A percentile compares a stretch with the other conserved stretches of the same genome.
These are phyloP conservation scores for Myrmecophaga tridactyla DNA, from an alignment of 2,113 vertebrate species.

Conservation along the genomic window DNA sequence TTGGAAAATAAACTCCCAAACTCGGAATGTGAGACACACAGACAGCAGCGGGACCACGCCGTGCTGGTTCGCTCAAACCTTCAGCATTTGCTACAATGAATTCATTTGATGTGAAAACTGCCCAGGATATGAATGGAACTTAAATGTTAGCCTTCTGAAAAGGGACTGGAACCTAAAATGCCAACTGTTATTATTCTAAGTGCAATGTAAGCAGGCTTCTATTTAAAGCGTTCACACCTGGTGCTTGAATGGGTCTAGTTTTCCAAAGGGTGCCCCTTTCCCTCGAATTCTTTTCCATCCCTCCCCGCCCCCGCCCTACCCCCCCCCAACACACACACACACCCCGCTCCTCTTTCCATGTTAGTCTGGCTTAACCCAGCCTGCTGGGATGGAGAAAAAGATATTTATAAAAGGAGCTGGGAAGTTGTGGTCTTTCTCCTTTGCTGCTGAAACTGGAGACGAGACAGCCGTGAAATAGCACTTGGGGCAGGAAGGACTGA, in stretches of 20 bases:
- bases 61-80: neutral
- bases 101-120: neutral
- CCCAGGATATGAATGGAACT: neutral
- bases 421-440: neutral
- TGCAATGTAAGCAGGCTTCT: conserved; percentile 4
- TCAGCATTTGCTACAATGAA: neutral
- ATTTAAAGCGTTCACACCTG: conserved; percentile 49
- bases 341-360: no score
- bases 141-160: conserved; percentile 11
- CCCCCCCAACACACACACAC: no score
- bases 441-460: neutral
- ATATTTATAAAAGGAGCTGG: neutral
- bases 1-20: neutral
- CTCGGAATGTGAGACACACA: neutral
- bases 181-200: neutral
- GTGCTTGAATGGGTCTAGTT: neutral
- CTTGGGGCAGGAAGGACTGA: no score
- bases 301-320: neutral
- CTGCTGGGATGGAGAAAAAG: neutral
- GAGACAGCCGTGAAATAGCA: no score
- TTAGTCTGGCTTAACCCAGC: neutral
- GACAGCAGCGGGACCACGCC: neutral
- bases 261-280: neutral
- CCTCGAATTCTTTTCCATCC: neutral
- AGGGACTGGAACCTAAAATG: neutral